phyloP scores from a whole-genome alignment of 1,140 invertebrate genomes.

The Tetraneura akinire region DNA sequence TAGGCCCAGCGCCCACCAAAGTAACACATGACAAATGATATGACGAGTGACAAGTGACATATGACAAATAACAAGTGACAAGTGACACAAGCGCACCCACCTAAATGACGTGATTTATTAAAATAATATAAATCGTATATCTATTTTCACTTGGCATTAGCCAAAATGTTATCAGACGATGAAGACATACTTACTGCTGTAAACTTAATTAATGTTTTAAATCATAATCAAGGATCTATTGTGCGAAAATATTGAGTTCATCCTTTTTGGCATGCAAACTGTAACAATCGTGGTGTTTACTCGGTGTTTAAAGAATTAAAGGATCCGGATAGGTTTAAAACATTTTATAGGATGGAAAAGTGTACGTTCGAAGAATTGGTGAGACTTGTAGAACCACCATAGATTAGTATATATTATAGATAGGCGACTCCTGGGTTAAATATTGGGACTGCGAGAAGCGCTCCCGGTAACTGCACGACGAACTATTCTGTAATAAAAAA shows the following conservation, averaged over 20 bases:
- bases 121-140: background rate
- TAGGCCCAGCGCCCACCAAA: background rate
- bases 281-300: background rate
- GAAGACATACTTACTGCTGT: constrained; percentile 10
- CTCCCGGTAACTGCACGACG: too few species aligned
- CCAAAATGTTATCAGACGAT: background rate
- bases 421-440: too few species aligned
- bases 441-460: too few species aligned
- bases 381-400: background rate
- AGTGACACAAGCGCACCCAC: too few species aligned
- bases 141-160: background rate
- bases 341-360: constrained; percentile 6
- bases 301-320: background rate
- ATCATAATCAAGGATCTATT: constrained; percentile 4
- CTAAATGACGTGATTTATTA: background rate
- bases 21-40: background rate
- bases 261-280: background rate
- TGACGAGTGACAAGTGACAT: background rate
- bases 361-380: background rate
- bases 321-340: background rate
- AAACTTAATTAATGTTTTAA: constrained; percentile 3
- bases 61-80: too few species aligned
- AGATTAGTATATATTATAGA: too few species aligned
- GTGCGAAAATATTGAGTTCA: background rate
- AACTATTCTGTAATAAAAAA: too few species aligned